These are phyloP conservation scores for Caerostris extrusa DNA, from an alignment of 1,140 invertebrate genomes.

Conservation along the genomic window DNA sequence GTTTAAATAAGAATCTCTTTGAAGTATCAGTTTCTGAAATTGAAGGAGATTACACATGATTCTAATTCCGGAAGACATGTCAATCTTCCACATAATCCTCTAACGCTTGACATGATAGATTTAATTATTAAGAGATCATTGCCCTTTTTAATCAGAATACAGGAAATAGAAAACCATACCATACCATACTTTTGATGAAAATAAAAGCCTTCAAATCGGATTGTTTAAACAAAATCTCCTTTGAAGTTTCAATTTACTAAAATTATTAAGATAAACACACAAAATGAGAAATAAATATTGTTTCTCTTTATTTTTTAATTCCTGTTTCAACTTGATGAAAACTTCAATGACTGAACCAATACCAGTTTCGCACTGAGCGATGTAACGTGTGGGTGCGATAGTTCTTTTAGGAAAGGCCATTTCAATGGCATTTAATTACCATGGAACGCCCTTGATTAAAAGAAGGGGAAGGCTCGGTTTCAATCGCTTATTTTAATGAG, in stretches of 20 bases:
- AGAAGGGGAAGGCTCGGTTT: neutral
- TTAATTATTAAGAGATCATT: neutral
- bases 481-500: constrained; percentile 38
- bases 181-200: too few relatives aligned
- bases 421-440: constrained; percentile 36
- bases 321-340: neutral
- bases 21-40: too few relatives aligned
- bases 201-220: neutral
- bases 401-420: neutral
- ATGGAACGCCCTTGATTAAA: constrained; percentile 14
- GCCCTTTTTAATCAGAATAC: neutral
- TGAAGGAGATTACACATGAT: too few relatives aligned
- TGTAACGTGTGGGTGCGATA: neutral
- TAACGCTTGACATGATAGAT: too few relatives aligned
- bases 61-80: too few relatives aligned
- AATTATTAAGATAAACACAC: neutral
- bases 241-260: neutral
- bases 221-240: neutral
- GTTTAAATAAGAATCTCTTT: too few relatives aligned
- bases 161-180: neutral
- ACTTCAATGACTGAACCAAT: neutral
- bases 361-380: neutral
- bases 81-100: too few relatives aligned
- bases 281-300: neutral
- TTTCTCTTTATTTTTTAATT: neutral